These are phyloP conservation scores for Zapornia atra DNA, from an alignment of 2,113 vertebrate species.

Conservation along the genomic window DNA sequence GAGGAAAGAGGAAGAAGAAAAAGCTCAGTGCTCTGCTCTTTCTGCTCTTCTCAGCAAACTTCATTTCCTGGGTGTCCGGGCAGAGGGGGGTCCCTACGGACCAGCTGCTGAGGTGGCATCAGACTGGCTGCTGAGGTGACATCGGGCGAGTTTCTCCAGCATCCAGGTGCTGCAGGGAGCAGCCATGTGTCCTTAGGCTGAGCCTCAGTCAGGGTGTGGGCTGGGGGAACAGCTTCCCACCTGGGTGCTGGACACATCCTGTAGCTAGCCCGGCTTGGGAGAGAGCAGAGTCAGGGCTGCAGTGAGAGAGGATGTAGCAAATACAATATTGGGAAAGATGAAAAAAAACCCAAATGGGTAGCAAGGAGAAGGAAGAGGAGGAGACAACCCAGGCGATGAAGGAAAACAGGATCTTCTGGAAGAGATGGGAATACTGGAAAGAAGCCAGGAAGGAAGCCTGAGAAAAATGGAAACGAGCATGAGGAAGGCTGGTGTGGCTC, in stretches of 20 bases:
- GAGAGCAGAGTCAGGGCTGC: neutral
- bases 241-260: neutral
- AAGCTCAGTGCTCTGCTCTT: neutral
- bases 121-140: neutral
- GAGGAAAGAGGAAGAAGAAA: neutral
- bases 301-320: neutral
- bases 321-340: slow-evolving; percentile 38
- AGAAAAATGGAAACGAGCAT: slow-evolving; percentile 51
- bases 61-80: accelerated
- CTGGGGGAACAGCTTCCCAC: neutral
- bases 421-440: slow-evolving; percentile 54
- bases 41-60: neutral
- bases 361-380: slow-evolving; percentile 62
- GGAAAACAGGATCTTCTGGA: slow-evolving; percentile 61
- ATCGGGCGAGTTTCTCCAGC: neutral
- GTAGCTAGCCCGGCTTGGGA: accelerated
- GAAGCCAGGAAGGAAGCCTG: slow-evolving; percentile 67
- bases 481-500: neutral
- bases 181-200: neutral
- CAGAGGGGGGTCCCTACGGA: neutral
- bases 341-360: slow-evolving; percentile 18
- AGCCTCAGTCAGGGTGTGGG: neutral
- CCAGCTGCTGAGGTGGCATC: accelerated
- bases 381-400: slow-evolving; percentile 27
- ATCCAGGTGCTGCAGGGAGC: neutral